phyloP scores from a whole-genome alignment of 2,113 vertebrate genomes.

The Motacilla alba region DNA sequence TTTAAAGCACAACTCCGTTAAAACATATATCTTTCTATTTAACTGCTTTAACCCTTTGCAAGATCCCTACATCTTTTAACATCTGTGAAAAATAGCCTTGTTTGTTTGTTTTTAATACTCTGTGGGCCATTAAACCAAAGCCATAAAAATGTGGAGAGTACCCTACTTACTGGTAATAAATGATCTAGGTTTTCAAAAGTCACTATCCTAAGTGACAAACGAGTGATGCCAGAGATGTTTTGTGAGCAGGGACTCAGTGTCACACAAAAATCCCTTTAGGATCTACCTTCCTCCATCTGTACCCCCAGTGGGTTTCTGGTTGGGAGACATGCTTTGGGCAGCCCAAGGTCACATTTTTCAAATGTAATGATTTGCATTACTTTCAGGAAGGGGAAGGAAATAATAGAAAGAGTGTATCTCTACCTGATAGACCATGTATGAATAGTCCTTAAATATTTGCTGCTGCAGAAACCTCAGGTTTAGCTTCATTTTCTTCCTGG shows the following conservation, averaged over 20 bases:
- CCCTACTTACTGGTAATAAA: constrained; percentile 20
- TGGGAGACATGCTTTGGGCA: not conserved
- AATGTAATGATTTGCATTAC: not conserved
- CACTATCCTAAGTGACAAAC: not conserved
- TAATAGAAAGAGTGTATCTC: not conserved
- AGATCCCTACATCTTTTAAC: constrained; percentile 17
- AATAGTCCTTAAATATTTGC: not conserved
- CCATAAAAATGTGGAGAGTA: constrained; percentile 15
- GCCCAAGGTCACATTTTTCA: not conserved
- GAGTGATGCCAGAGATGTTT: not conserved
- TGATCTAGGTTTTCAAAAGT: constrained; percentile 37
- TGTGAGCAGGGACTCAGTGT: not conserved
- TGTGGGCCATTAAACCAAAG: constrained; percentile 37
- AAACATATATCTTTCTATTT: constrained; percentile 78
- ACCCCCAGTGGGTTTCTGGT: not conserved
- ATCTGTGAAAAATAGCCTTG: constrained; percentile 44
- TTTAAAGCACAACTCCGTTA: constrained; percentile 82
- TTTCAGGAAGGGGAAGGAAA: not conserved
- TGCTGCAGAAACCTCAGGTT: not conserved
- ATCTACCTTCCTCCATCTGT: not conserved
- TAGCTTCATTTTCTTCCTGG: not conserved
- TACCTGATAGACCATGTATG: not conserved
- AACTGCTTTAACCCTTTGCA: constrained; percentile 73
- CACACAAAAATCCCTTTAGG: not conserved
- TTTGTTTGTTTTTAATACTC: constrained; percentile 58